Base-by-base conservation (phyloP, 2,888 invertebrate species). In the Plutella xylostella region DNA sequence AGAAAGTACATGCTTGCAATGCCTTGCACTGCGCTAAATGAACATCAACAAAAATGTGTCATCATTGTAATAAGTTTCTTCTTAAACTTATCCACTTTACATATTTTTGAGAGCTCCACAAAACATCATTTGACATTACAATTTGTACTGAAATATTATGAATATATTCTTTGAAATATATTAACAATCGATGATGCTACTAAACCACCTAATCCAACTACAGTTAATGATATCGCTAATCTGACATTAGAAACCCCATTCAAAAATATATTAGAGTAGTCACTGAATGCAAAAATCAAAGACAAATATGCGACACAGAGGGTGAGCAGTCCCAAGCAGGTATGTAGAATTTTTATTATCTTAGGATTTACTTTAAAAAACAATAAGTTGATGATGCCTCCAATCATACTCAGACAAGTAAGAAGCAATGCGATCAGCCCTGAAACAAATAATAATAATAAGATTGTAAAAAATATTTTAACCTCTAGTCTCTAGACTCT, bases 391-490 rank as follows among this genome's bases (percentile, higher is more conserved):
- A 60, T 11, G 0, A 68, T 11, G 19, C 71, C 77, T 34, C 68
- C 72, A 18, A 71, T 19, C 1, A 75, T 56, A 50, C 63, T 73
- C 0, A 68, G 18, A 2, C 59, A 7, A 2, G 73, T 68, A 3
- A 71, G 49, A 5, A 71, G 4, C 56, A 75, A 50, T 5, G 74
- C 70, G 11, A 67, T 30, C 14, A 74, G 47, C 45, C 77, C 77
- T 77, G 65, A 45, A 55, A 73, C 61, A 14, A 51, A 48, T 47
- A 48, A 40, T 17, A 25, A 42, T 12, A 28, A 28, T n/a, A 28
- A 28, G n/a, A 4, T n/a, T n/a, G n/a, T n/a, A n/a, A n/a, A n/a
- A n/a, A n/a, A n/a, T n/a, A n/a, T n/a, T n/a, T n/a, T n/a, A n/a
- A n/a, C n/a, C n/a, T n/a, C n/a, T n/a, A n/a, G n/a, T n/a, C n/a